Conservation (phyloP, 2,888 invertebrate species). For the Tortrix viridana region DNA sequence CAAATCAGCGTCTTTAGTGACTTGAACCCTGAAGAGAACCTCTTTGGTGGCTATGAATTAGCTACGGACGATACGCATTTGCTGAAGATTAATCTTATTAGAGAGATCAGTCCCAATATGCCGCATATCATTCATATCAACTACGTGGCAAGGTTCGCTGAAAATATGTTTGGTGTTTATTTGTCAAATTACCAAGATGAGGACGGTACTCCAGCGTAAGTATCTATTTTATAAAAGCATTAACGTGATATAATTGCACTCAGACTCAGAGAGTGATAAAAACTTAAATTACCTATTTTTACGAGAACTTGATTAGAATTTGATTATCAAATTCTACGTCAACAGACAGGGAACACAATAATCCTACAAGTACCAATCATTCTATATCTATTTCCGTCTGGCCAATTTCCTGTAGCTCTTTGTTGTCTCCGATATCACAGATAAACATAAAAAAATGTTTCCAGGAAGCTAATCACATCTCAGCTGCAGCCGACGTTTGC, state of each 20-base stretch:
- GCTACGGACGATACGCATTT: slow-evolving; percentile 74
- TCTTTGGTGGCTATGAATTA: slow-evolving; percentile 47
- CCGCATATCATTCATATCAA: slow-evolving; percentile 80
- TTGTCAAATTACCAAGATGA: slow-evolving; percentile 77
- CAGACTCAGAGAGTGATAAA: too few relatives aligned
- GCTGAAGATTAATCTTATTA: slow-evolving; percentile 70
- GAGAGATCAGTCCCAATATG: slow-evolving; percentile 56
- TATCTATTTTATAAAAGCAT: slow-evolving; percentile 44
- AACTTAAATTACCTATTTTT: too few relatives aligned
- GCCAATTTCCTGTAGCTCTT: too few relatives aligned
- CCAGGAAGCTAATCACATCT: slow-evolving; percentile 85
- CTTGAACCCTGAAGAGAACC: slow-evolving; percentile 41
- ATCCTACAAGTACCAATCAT: too few relatives aligned
- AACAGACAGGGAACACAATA: too few relatives aligned
- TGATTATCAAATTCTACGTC: too few relatives aligned
- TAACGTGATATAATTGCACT: too few relatives aligned
- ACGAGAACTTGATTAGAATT: too few relatives aligned
- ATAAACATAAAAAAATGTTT: slow-evolving; percentile 13
- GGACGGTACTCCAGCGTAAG: slow-evolving; percentile 58
- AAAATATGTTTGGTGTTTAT: slow-evolving; percentile 86
- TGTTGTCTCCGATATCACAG: neutral
- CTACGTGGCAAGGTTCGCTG: slow-evolving; percentile 83
- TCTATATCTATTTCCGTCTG: neutral
- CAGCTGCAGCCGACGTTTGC: slow-evolving; percentile 88
- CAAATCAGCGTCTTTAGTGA: slow-evolving; percentile 51